A percentile compares a stretch with the other conserved stretches of the same genome.
phyloP scores from a whole-genome alignment of 2,113 vertebrate genomes.

The Otis tarda region DNA sequence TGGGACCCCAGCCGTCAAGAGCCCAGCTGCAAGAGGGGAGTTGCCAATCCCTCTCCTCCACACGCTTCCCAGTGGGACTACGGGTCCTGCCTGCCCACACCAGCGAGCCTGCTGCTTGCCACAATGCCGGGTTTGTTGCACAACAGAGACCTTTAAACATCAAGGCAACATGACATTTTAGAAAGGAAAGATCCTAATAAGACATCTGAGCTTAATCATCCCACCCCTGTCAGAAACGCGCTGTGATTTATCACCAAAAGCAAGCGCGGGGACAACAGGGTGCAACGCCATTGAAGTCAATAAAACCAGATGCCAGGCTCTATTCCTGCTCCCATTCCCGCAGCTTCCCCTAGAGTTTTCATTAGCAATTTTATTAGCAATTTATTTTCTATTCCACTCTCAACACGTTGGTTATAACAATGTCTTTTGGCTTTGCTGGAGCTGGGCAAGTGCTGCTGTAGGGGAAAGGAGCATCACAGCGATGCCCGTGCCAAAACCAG shows the following conservation, averaged over 20 bases:
- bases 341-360: not conserved
- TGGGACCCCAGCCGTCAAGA: not conserved
- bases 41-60: not conserved
- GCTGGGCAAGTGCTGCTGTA: not conserved
- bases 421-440: not conserved
- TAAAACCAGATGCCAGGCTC: not conserved
- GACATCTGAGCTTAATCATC: not conserved
- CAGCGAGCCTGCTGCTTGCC: not conserved
- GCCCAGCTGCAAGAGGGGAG: no score
- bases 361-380: not conserved
- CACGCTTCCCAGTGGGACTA: not conserved
- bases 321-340: not conserved
- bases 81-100: not conserved
- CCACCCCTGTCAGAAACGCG: not conserved
- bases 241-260: not conserved
- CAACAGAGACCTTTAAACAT: slow-evolving; percentile 21
- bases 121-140: not conserved
- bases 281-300: not conserved
- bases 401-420: not conserved
- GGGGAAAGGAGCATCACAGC: not conserved
- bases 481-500: not conserved
- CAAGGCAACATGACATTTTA: slow-evolving; percentile 4
- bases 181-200: not conserved
- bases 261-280: not conserved
- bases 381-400: not conserved